phyloP scores from a whole-genome alignment of 2,797 vertebrate genomes.

The Poliocrania exsul region DNA sequence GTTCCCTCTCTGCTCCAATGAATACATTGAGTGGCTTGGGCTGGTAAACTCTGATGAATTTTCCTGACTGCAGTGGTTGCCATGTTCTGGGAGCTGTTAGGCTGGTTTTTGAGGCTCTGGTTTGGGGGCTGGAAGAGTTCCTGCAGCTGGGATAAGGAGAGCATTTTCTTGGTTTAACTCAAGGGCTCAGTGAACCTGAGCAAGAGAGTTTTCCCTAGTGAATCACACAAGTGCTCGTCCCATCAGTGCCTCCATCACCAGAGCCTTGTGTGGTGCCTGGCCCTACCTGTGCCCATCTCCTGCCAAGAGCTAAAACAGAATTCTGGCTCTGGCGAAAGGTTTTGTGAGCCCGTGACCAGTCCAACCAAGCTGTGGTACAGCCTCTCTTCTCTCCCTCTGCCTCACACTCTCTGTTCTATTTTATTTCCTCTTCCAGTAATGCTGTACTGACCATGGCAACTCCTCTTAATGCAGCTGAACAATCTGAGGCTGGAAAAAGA shows the following conservation, averaged over 20 bases:
- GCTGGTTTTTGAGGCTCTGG: not conserved
- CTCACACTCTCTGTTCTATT: not conserved
- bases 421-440: not conserved
- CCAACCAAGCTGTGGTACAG: too few species aligned
- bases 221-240: fast-evolving
- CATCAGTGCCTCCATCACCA: not conserved
- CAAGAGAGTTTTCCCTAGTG: not conserved
- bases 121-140: not conserved
- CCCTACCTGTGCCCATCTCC: not conserved
- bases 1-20: not conserved
- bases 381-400: not conserved
- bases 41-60: not conserved
- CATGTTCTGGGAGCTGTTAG: fast-evolving
- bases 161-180: not conserved
- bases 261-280: fast-evolving
- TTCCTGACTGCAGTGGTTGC: not conserved
- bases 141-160: not conserved
- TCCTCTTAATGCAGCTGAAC: not conserved
- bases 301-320: not conserved
- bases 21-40: not conserved
- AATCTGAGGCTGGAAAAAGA: not conserved
- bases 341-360: not conserved
- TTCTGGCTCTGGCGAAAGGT: not conserved
- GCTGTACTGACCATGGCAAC: not conserved
- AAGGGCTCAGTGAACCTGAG: not conserved